Conservation (phyloP, 2,113 vertebrate species). For the Thinocorus orbignyianus region DNA sequence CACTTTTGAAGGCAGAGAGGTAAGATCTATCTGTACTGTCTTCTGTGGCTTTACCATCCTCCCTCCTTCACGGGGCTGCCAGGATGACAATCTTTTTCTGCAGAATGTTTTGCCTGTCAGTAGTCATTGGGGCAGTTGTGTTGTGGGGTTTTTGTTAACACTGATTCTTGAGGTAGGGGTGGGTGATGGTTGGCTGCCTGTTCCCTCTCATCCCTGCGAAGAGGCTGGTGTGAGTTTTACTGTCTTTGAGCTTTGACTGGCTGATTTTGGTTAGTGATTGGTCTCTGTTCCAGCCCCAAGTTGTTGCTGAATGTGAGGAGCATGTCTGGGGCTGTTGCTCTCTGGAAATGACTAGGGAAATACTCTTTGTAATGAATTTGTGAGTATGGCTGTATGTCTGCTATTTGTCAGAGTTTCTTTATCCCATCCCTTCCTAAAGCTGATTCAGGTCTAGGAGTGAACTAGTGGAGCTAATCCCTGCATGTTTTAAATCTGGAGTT, state of each 20-base stretch:
- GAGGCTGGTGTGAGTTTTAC: not conserved
- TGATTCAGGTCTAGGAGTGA: not conserved
- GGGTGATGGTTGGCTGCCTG: not conserved
- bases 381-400: not conserved
- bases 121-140: accelerated
- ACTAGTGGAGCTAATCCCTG: not conserved
- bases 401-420: not conserved
- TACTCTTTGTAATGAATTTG: accelerated
- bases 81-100: not conserved
- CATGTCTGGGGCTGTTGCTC: not conserved
- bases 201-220: not conserved
- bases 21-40: slow-evolving; percentile 14
- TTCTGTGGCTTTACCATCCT: not conserved
- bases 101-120: not conserved
- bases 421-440: not conserved
- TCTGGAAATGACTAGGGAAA: not conserved
- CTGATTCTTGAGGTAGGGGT: not conserved
- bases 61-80: not conserved
- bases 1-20: slow-evolving; percentile 87
- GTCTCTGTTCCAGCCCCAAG: not conserved
- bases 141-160: not conserved
- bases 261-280: not conserved
- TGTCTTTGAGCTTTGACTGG: not conserved
- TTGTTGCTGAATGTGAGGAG: not conserved
- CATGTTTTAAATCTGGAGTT: not conserved